A percentile compares a stretch with the other conserved stretches of the same genome.
Conservation (phyloP, 2,888 invertebrate species). For the Choreutis nemorana region DNA sequence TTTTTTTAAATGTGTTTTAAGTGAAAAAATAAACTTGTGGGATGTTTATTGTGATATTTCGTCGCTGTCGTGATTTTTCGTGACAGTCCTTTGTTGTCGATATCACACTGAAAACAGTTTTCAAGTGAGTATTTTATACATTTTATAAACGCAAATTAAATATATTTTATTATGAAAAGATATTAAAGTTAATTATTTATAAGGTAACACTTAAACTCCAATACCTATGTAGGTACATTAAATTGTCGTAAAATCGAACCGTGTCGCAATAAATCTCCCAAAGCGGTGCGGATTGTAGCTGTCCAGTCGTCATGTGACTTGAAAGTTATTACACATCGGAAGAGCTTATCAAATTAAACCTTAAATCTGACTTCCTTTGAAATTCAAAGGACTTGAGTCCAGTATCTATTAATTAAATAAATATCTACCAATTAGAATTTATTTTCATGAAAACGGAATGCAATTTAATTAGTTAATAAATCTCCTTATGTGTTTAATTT, state of each 20-base stretch:
- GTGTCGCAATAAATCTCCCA: conserved; percentile 53
- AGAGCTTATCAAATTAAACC: conserved; percentile 28
- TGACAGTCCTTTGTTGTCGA: conserved; percentile 21
- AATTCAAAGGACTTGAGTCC: conserved; percentile 1
- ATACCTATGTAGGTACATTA: too few relatives aligned
- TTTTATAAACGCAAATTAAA: conserved; percentile 2
- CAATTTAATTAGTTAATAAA: too few relatives aligned
- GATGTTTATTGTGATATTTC: conserved; percentile 52
- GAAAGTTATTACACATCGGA: conserved; percentile 43
- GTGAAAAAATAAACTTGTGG: conserved; percentile 42
- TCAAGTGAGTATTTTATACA: conserved; percentile 41
- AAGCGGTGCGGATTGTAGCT: conserved; percentile 41
- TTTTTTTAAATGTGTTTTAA: conserved; percentile 12
- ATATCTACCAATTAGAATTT: too few relatives aligned
- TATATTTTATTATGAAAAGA: too few relatives aligned
- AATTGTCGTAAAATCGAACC: conserved; percentile 48
- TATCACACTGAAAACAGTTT: conserved; percentile 24
- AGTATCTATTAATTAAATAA: background rate
- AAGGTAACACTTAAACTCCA: too few relatives aligned
- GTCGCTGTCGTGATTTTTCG: conserved; percentile 30
- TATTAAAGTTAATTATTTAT: too few relatives aligned
- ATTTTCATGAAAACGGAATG: too few relatives aligned
- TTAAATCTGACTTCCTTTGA: conserved; percentile 1
- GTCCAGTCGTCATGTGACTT: conserved; percentile 52
- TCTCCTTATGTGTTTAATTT: too few relatives aligned